Evolutionary conservation across 1,140 invertebrate species (phyloP).

Genomic region (Diorhabda carinulata): DNA sequence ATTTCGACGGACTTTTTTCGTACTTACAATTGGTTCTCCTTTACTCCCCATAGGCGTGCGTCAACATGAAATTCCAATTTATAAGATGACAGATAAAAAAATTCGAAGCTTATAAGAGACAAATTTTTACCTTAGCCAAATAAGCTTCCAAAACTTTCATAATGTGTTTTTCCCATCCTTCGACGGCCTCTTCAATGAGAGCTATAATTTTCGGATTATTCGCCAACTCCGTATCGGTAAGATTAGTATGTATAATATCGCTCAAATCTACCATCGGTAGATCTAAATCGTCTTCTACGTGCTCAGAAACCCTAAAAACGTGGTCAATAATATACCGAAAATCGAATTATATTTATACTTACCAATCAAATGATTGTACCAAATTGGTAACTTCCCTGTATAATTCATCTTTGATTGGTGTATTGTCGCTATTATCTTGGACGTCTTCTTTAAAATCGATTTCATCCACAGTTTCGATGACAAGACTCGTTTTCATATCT

Average conservation of each 20-base stretch:
- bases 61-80: too few relatives aligned
- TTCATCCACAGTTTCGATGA: neutral
- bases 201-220: slow-evolving; percentile 52
- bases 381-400: slow-evolving; percentile 28
- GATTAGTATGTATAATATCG: slow-evolving; percentile 51
- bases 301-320: slow-evolving; percentile 58
- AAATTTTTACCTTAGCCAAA: slow-evolving; percentile 53
- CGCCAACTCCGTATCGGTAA: slow-evolving; percentile 49
- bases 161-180: slow-evolving; percentile 63
- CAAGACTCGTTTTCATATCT: slow-evolving; percentile 47
- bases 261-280: slow-evolving; percentile 54
- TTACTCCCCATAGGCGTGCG: too few relatives aligned
- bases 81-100: too few relatives aligned
- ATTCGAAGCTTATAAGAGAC: neutral
- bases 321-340: too few relatives aligned
- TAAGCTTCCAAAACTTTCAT: slow-evolving; percentile 53
- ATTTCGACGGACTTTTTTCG: too few relatives aligned
- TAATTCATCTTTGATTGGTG: slow-evolving; percentile 33
- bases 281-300: slow-evolving; percentile 63
- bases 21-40: too few relatives aligned
- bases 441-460: neutral
- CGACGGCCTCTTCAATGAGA: slow-evolving; percentile 60
- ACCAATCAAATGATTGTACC: slow-evolving; percentile 24
- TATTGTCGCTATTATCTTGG: slow-evolving; percentile 16
- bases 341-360: neutral